These are phyloP conservation scores for Caenorhabditis brenneri DNA, from an alignment of 1,140 invertebrate species.

Conservation along the genomic window DNA sequence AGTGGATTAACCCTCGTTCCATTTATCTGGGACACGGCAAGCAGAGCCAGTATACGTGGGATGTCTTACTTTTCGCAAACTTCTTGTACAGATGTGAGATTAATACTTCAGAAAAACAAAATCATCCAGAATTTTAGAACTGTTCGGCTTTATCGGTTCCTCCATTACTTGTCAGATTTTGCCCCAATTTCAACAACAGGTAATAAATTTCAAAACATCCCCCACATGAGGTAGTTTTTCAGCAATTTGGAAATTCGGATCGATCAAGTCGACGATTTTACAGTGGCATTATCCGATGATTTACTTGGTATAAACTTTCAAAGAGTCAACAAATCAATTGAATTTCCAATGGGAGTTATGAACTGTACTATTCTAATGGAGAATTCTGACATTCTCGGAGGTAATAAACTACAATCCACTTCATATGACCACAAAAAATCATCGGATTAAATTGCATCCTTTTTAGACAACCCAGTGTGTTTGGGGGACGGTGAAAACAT, in stretches of 20 bases:
- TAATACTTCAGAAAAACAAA: background rate
- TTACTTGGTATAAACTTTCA: conserved; percentile 11
- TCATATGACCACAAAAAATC: no score
- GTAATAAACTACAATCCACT: no score
- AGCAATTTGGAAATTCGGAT: conserved; percentile 7
- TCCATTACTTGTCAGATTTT: background rate
- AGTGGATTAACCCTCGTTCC: background rate
- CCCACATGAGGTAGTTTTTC: background rate
- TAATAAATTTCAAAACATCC: background rate
- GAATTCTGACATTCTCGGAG: background rate
- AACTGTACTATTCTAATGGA: background rate
- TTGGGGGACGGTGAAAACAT: conserved; percentile 7
- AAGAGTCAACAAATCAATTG: background rate
- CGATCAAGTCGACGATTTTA: background rate
- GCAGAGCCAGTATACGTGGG: background rate
- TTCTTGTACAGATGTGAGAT: background rate
- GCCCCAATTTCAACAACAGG: conserved; percentile 14
- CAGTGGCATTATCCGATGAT: background rate
- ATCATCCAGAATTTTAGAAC: background rate
- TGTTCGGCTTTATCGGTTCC: background rate
- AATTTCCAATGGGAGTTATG: conserved; percentile 1
- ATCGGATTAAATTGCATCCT: background rate
- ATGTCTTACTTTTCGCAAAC: background rate
- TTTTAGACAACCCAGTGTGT: background rate
- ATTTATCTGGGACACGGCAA: background rate